Percentiles rank a stretch among this genome's conserved stretches.
Conservation (phyloP, 2,797 vertebrate genomes). For the Hypotaenidia okinawae region DNA sequence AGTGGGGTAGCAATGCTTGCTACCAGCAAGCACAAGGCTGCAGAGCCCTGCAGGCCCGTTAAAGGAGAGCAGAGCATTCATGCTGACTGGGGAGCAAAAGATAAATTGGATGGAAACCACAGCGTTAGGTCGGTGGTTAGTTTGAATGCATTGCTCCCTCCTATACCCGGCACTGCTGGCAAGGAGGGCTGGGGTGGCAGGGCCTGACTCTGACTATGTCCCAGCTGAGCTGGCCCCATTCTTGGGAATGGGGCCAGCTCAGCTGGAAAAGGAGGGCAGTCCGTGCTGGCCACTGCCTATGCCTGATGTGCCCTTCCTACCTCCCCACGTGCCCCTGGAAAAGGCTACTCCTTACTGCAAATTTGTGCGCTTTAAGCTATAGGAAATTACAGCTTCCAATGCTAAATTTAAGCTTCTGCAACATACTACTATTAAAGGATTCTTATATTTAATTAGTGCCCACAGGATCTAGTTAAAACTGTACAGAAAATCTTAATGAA, state of each 20-base stretch:
- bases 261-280: background rate
- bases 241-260: too few species aligned
- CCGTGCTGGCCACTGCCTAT: fast-evolving
- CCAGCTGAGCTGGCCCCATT: background rate
- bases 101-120: background rate
- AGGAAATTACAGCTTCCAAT: background rate
- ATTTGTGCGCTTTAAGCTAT: background rate
- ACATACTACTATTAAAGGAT: background rate
- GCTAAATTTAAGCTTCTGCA: background rate
- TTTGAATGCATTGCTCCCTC: background rate
- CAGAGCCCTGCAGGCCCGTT: background rate
- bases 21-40: fast-evolving
- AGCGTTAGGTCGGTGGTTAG: background rate
- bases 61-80: background rate
- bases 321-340: background rate
- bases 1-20: too few species aligned
- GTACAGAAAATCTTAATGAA: background rate
- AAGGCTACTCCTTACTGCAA: background rate
- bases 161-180: fast-evolving
- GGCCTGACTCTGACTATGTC: background rate
- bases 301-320: fast-evolving
- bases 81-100: fast-evolving
- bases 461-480: background rate
- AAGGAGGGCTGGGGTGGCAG: background rate
- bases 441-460: background rate